phyloP scores from a whole-genome alignment of 2,888 invertebrate genomes.

The Macaria liturata region DNA sequence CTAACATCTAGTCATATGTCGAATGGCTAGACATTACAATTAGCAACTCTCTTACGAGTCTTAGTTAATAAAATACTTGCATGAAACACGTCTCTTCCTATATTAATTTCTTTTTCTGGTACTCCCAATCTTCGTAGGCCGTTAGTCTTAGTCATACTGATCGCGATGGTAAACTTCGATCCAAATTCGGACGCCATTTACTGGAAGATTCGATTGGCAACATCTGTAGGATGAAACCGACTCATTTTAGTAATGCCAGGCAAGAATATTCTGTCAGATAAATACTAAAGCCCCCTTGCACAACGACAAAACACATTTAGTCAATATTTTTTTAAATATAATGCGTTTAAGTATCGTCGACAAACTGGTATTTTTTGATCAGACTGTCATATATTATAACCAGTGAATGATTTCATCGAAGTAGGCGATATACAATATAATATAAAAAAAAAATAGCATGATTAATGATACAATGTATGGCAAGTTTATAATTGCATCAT shows the following conservation, averaged over 20 bases:
- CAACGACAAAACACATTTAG: no score
- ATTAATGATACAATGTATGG: neutral
- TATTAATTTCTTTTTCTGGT: constrained; percentile 21
- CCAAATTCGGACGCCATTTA: constrained; percentile 38
- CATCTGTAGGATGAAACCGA: constrained; percentile 10
- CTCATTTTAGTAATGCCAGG: constrained; percentile 31
- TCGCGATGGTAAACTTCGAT: constrained; percentile 27
- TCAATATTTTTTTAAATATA: no score
- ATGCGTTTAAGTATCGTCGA: no score
- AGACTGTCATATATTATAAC: constrained; percentile 20
- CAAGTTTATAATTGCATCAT: neutral
- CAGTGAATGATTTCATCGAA: constrained; percentile 11
- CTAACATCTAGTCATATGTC: no score
- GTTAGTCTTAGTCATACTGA: constrained; percentile 35
- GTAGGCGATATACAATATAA: constrained; percentile 5
- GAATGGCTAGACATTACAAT: no score
- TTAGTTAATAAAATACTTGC: no score
- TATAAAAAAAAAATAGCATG: neutral
- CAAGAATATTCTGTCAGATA: no score
- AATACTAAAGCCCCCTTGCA: no score
- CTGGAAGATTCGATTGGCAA: constrained; percentile 7
- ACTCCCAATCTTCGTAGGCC: constrained; percentile 16
- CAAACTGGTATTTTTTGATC: constrained; percentile 22
- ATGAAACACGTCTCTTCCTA: constrained; percentile 10
- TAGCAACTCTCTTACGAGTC: no score